These are phyloP conservation scores for Pelmatolapia mariae DNA, from an alignment of 2,113 vertebrate genomes.

Conservation along the genomic window DNA sequence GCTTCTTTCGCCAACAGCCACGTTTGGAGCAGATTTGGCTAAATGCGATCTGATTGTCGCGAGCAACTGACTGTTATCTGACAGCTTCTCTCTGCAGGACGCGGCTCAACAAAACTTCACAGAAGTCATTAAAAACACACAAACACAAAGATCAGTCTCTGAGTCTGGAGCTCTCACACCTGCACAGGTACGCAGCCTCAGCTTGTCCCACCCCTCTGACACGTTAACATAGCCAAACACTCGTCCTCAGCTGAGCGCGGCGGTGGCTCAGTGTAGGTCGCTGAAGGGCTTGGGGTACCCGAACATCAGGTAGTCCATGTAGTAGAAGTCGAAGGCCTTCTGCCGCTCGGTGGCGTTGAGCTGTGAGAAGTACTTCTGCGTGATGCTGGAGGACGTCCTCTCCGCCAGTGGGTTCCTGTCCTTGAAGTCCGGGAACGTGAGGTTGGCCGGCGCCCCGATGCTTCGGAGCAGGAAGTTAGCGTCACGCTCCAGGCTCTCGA, in stretches of 20 bases:
- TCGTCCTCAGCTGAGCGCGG: neutral
- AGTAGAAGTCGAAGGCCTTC: slow-evolving; percentile 87
- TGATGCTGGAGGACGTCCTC: slow-evolving; percentile 80
- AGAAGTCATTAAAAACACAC: neutral
- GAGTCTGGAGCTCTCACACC: neutral
- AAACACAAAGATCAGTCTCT: neutral
- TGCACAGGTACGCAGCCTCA: neutral
- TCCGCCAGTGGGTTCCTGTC: slow-evolving; percentile 86
- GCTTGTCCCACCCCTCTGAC: neutral
- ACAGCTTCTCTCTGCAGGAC: neutral
- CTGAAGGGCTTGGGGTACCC: slow-evolving; percentile 90
- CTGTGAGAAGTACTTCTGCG: slow-evolving; percentile 82
- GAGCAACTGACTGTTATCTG: neutral
- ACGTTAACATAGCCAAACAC: neutral
- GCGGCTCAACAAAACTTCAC: neutral
- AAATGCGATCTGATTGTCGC: neutral
- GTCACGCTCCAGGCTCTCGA: slow-evolving; percentile 86
- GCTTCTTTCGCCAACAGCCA: neutral
- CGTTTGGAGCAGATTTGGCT: neutral
- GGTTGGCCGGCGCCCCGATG: slow-evolving; percentile 78
- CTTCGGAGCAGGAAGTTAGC: slow-evolving; percentile 82
- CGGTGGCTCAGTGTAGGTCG: slow-evolving; percentile 76
- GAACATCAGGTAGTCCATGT: slow-evolving; percentile 95
- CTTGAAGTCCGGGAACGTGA: slow-evolving; percentile 88
- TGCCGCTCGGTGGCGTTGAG: slow-evolving; percentile 82